Conservation (phyloP, 2,888 invertebrate genomes). For the Cephalotes varians region DNA sequence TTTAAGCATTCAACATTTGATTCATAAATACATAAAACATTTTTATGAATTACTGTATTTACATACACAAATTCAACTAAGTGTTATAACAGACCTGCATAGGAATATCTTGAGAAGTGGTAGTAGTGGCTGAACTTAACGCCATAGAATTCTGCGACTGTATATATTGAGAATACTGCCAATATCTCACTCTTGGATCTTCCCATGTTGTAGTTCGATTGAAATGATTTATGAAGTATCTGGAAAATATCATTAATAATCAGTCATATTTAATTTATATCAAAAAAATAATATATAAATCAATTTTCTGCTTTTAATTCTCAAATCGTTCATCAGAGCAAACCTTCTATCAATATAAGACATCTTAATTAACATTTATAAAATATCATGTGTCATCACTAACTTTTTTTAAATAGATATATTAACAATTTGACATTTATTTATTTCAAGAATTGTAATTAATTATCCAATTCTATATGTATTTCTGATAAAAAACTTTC, state of each 20-base stretch:
- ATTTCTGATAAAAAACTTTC: too few species aligned
- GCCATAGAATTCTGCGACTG: constrained; percentile 82
- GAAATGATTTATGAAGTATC: constrained; percentile 92
- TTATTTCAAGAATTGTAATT: not conserved
- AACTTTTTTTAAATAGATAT: not conserved
- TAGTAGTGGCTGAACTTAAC: constrained; percentile 85
- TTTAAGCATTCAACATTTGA: not conserved
- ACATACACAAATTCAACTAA: constrained; percentile 33
- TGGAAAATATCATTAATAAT: constrained; percentile 80
- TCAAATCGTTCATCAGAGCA: not conserved
- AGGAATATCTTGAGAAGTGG: constrained; percentile 88
- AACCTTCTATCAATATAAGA: not conserved
- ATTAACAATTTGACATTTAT: not conserved
- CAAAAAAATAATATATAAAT: not conserved
- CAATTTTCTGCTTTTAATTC: constrained; percentile 36
- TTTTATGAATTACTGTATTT: not conserved
- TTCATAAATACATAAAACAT: not conserved
- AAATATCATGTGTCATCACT: not conserved
- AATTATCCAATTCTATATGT: not conserved
- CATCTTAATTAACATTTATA: not conserved
- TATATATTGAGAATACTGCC: constrained; percentile 84
- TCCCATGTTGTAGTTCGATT: constrained; percentile 92
- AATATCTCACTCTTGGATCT: constrained; percentile 90
- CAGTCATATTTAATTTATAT: not conserved
- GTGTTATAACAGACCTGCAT: constrained; percentile 87